Evolutionary conservation across 2,797 vertebrate genomes (phyloP).

Genomic region (Semotilus atromaculatus): DNA sequence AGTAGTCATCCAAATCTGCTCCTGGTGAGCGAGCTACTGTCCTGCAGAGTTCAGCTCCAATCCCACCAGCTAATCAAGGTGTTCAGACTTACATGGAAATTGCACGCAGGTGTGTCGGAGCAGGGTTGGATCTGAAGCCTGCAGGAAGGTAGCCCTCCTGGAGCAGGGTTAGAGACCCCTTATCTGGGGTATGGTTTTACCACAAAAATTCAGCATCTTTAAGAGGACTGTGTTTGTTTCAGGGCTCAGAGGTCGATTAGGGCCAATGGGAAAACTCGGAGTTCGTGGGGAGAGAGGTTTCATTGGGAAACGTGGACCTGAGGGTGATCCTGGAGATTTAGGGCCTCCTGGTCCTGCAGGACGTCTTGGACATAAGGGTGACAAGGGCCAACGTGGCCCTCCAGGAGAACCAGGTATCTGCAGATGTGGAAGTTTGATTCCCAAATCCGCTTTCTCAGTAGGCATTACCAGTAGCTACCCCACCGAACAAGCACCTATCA

Average conservation of each 20-base stretch:
- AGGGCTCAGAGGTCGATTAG: constrained; percentile 92
- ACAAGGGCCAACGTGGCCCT: constrained; percentile 85
- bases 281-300: constrained; percentile 89
- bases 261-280: constrained; percentile 86
- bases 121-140: neutral
- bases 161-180: neutral
- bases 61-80: neutral
- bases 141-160: neutral
- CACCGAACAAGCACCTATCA: constrained; percentile 87
- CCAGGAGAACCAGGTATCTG: constrained; percentile 86
- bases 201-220: neutral
- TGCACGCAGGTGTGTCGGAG: neutral
- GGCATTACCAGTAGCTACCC: constrained; percentile 98
- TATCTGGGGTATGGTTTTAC: neutral
- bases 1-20: too few species aligned
- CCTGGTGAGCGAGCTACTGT: neutral
- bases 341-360: constrained; percentile 83
- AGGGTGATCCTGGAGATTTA: constrained; percentile 80
- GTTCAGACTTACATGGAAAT: too few species aligned
- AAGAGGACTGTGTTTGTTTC: constrained; percentile 64
- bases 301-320: constrained; percentile 89
- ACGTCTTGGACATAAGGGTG: constrained; percentile 83
- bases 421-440: constrained; percentile 89
- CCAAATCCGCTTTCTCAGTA: constrained; percentile 94
- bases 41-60: neutral